These are phyloP conservation scores for Heteromormyrus szaboi DNA, from an alignment of 2,797 vertebrate genomes.

Conservation along the genomic window DNA sequence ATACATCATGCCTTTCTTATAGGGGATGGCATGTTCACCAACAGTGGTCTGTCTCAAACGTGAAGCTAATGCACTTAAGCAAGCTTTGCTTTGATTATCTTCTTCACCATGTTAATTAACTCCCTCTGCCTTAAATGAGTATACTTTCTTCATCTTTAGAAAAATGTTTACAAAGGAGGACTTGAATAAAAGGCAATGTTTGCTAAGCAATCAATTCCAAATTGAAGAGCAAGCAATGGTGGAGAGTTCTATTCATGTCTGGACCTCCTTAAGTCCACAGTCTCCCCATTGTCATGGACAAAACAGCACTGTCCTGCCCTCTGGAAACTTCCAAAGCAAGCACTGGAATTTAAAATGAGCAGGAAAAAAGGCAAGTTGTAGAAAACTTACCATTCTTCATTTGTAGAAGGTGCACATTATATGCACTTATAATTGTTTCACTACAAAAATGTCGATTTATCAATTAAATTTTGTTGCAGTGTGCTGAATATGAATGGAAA, in stretches of 20 bases:
- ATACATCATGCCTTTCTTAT: conserved; percentile 39
- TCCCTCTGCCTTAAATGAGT: conserved; percentile 45
- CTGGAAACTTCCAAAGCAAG: neutral
- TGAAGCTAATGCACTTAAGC: conserved; percentile 35
- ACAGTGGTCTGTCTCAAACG: conserved; percentile 23
- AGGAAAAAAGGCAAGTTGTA: neutral
- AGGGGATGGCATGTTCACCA: conserved; percentile 31
- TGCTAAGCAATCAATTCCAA: conserved; percentile 63
- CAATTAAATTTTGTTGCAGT: neutral
- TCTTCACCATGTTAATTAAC: conserved; percentile 44
- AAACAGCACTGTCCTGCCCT: neutral
- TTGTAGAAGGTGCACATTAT: neutral
- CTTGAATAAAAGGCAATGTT: conserved; percentile 52
- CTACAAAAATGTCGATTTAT: neutral
- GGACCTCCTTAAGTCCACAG: neutral
- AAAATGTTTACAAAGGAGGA: conserved; percentile 53
- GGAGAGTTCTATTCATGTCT: neutral
- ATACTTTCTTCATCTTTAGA: conserved; percentile 41
- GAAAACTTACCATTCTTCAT: neutral
- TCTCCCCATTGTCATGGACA: neutral
- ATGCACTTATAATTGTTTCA: neutral
- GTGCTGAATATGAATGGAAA: neutral
- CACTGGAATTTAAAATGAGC: neutral
- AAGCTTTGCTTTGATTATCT: conserved; percentile 38
- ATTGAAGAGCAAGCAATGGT: conserved; percentile 42